Conservation (phyloP, 2,113 vertebrate species). For the Catharus minimus region DNA sequence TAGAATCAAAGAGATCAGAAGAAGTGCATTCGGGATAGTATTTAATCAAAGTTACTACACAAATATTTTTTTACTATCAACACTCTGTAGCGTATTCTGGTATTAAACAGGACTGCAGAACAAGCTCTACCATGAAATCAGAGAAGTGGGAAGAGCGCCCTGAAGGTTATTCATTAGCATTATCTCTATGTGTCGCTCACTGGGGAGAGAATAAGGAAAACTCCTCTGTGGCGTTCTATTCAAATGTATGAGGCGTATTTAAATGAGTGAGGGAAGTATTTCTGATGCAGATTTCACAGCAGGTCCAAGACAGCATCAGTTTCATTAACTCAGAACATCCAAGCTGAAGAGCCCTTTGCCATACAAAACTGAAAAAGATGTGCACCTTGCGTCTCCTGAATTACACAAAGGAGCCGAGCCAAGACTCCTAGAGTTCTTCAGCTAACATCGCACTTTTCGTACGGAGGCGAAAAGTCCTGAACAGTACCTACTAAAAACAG, state of each 20-base stretch:
- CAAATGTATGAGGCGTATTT: slow-evolving; percentile 9
- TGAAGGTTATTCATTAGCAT: slow-evolving; percentile 26
- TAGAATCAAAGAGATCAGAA: neutral
- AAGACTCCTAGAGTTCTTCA: neutral
- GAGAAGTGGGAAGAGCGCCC: slow-evolving; percentile 2
- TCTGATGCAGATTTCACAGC: neutral
- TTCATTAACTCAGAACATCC: neutral
- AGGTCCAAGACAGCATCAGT: neutral
- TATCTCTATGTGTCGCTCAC: neutral
- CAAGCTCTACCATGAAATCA: slow-evolving; percentile 27
- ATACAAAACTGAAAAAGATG: neutral
- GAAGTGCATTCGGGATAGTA: neutral
- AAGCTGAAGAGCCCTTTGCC: neutral
- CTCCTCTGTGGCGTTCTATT: neutral
- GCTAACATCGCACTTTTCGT: neutral
- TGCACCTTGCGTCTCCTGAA: neutral
- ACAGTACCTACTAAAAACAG: neutral
- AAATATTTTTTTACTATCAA: neutral
- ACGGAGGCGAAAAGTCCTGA: neutral
- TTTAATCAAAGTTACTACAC: neutral
- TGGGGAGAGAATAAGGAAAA: neutral
- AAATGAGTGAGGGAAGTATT: neutral
- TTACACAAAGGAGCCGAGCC: neutral
- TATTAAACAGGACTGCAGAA: neutral
- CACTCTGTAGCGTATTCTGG: neutral